These are phyloP conservation scores for Scophthalmus maximus DNA, from an alignment of 2,113 vertebrate genomes.

Conservation along the genomic window DNA sequence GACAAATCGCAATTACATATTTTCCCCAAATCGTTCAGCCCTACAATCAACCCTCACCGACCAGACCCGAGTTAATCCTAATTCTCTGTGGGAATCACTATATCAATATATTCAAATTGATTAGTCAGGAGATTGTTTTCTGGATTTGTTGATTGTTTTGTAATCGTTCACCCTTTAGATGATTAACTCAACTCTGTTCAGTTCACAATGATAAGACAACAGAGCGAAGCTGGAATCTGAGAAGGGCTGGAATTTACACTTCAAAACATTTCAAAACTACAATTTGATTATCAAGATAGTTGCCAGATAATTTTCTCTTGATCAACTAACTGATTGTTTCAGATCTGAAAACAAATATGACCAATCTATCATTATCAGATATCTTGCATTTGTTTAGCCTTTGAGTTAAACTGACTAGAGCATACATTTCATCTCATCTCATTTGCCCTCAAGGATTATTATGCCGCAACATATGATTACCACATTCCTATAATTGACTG, in stretches of 20 bases:
- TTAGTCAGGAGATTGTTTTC: neutral
- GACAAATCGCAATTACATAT: too few relatives aligned
- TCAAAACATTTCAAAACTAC: neutral
- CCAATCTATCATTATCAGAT: neutral
- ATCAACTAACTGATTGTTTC: neutral
- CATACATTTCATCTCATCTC: neutral
- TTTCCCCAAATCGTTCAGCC: too few relatives aligned
- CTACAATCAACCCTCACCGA: neutral
- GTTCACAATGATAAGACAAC: neutral
- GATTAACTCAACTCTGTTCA: too few relatives aligned
- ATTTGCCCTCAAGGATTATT: neutral
- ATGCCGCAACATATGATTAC: neutral
- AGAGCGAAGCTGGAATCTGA: neutral
- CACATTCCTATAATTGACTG: constrained; percentile 25
- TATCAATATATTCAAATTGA: neutral
- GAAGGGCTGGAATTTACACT: neutral
- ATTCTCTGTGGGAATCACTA: neutral
- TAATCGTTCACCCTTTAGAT: neutral
- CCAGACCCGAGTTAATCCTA: neutral
- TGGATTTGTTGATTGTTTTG: neutral
- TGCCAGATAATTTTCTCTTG: neutral
- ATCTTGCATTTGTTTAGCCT: neutral
- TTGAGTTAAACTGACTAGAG: neutral
- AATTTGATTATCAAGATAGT: neutral
- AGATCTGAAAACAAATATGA: neutral